These are phyloP conservation scores for Antigone vipio DNA, from an alignment of 2,113 vertebrate genomes.

Conservation along the genomic window DNA sequence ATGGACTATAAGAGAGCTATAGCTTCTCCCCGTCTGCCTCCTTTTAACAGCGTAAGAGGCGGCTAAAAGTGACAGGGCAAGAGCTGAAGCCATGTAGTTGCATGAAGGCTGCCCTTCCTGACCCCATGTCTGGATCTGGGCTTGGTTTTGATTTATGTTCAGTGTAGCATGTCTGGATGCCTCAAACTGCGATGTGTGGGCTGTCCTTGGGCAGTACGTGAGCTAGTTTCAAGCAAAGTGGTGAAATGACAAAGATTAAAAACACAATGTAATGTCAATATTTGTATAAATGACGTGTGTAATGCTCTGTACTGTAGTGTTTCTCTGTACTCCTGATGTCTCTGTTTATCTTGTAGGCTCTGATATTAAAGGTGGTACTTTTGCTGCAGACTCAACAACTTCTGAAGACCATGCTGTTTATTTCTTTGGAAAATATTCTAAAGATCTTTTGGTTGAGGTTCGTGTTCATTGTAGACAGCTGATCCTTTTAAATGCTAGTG, in stretches of 20 bases:
- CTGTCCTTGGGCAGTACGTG: fast-evolving
- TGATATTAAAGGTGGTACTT: conserved; percentile 88
- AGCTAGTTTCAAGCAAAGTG: background rate
- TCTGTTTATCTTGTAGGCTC: conserved; percentile 75
- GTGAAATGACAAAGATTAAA: background rate
- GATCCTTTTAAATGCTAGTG: background rate
- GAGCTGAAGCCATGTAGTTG: background rate
- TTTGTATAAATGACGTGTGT: background rate
- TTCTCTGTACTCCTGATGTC: background rate
- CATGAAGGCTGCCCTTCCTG: background rate
- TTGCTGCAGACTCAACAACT: conserved; percentile 77
- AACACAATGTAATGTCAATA: background rate
- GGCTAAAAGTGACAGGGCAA: background rate
- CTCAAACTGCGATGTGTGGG: background rate
- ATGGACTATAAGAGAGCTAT: background rate
- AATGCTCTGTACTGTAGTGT: background rate
- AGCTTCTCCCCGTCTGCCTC: background rate
- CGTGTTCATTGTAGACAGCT: background rate
- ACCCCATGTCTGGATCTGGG: background rate
- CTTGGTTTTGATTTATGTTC: background rate
- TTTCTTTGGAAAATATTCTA: conserved; percentile 93
- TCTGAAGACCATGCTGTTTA: conserved; percentile 82
- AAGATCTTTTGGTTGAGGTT: conserved; percentile 90
- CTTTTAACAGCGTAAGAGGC: background rate
- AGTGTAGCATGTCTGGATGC: background rate